Evolutionary conservation across 2,113 vertebrate species (phyloP), one percentile per base, ranked within the genome.

Genomic region (Cyprinodon variegatus): DNA sequence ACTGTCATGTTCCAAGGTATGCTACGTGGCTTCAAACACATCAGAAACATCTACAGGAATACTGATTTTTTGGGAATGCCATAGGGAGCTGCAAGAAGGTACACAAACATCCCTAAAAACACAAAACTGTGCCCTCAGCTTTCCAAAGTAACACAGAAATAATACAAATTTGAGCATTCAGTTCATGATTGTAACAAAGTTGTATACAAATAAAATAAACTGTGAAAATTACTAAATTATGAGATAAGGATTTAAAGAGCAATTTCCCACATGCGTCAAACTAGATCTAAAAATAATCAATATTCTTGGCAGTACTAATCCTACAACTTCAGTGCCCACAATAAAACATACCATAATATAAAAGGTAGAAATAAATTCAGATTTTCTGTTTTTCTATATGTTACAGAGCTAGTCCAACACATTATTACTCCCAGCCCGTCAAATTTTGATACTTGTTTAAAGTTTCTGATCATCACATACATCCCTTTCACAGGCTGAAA

Each of bases 1-100:
- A 90, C 93, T 93, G 93, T 94, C 92, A 91, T 94, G 93, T 93
- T 92, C 86, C 88, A 76, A 92, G 91, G 93, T 93, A 93, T 91
- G 89, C 91, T 90, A 77, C 84, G 83, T 91, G 89, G 91, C 89
- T 93, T 93, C 92, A 93, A 94, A 94, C 90, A 89, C 89, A 93
- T 93, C 91, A 93, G 91, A 92, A 84, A 83, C 87, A 87, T 89
- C 91, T 89, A 89, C 89, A 91, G 89, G 91, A 93, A 93, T 93
- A 92, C 90, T 91, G 92, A 93, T 93, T 92, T 89, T 91, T 89
- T 91, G 89, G 91, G 90, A 91, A 90, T 91, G 88, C 91, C 88
- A 53, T 77, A 50, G 90, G 90, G 91, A 90, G 82, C 68, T 11
- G 41, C 70, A 77, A 57, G 81, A 83, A 83, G 79, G 81, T 77